Percentiles rank a stretch among this genome's conserved stretches.
Conservation (phyloP, 2,888 invertebrate genomes). For the Pyrgus malvae region DNA sequence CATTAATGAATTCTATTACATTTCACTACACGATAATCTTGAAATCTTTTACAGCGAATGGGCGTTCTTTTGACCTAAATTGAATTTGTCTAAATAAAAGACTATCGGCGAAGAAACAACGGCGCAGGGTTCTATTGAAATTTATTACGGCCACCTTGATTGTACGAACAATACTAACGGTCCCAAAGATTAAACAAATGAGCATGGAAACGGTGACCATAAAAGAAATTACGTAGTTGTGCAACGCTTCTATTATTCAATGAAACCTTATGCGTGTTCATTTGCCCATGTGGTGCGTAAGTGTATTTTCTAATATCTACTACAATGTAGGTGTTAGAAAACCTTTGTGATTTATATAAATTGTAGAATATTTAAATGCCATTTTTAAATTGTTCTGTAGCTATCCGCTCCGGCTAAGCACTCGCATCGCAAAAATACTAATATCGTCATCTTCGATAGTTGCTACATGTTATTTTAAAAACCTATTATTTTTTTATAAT, state of each 20-base stretch:
- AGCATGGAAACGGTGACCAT: conserved; percentile 24
- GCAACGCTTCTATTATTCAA: conserved; percentile 12
- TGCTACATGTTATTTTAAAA: too few species aligned
- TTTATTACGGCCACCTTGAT: conserved; percentile 27
- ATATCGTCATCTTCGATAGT: too few species aligned
- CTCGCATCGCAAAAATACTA: too few species aligned
- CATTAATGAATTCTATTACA: not conserved
- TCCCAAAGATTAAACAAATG: conserved; percentile 25
- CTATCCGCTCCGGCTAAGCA: too few species aligned
- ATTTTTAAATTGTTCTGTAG: too few species aligned
- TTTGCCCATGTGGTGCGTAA: not conserved
- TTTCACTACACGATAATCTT: not conserved
- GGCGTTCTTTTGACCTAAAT: conserved; percentile 2
- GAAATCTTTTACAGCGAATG: conserved; percentile 1
- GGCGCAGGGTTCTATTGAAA: conserved; percentile 23
- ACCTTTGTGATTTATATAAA: too few species aligned
- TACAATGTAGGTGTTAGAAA: too few species aligned
- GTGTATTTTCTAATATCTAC: not conserved
- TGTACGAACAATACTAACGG: conserved; percentile 27
- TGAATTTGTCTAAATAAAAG: conserved; percentile 23
- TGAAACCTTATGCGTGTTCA: conserved; percentile 3
- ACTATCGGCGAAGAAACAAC: conserved; percentile 20
- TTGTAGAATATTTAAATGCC: too few species aligned
- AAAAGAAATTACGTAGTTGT: conserved; percentile 22
- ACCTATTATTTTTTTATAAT: too few species aligned